Base-by-base conservation (phyloP, 2,888 invertebrate species). In the Tricholauxania praeusta region DNA sequence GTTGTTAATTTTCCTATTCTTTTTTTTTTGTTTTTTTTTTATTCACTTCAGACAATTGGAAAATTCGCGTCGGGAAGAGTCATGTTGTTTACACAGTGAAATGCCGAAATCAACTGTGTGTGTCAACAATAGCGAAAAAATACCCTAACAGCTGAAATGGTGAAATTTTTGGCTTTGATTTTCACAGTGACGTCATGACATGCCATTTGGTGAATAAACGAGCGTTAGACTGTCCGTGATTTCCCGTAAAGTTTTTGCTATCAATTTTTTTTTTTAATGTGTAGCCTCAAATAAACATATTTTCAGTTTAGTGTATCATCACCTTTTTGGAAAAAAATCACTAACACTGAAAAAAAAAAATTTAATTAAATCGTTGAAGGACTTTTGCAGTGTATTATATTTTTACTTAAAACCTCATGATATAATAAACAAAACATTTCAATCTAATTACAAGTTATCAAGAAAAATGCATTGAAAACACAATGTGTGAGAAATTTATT, bases 51-150 rank as follows among this genome's bases (percentile, higher is more conserved):
- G 47, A 48, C 52, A 48, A 67, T 47, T 39, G 67, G 47, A 19
- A 47, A 55, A 47, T 17, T 47, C 67, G 28, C 57, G 22, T 57
- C 55, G 39, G 48, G 22, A 55, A 67, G 47, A 55, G 5, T 57
- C 57, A 67, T 67, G 67, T 39, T 39, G 39, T 47, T 67, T 28
- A 57, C 67, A 67, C 57, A 39, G 19, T 57, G 57, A 67, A 67
- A 67, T 67, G 48, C 67, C 67, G 67, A 57, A 67, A 55, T 57
- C 67, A 22, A 67, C 67, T 67, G 67, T 15, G 48, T 65, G 22
- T 39, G 39, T 39, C 51, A 39, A 39, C 19, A 52, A 17, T n/a
- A 39, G 48, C 32, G 47, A 47, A 10, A 4, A 39, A 39, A 39
- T 39, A 66, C 39, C 39, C 39, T 8, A 39, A 67, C 67, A 57